These are phyloP conservation scores for Manis crassicaudata DNA, from an alignment of 2,797 vertebrate species.

Conservation along the genomic window DNA sequence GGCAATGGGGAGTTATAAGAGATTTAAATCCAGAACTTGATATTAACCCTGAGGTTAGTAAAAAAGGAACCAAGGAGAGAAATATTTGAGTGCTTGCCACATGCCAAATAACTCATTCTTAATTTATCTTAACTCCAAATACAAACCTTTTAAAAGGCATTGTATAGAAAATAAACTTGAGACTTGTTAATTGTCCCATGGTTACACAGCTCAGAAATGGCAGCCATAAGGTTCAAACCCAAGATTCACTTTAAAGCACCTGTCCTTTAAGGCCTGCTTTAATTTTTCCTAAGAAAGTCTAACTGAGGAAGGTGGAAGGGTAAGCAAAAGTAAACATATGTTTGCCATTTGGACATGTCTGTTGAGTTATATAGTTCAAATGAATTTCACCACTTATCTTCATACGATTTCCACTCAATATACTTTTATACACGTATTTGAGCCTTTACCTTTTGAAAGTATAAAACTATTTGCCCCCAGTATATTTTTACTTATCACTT, in stretches of 20 bases:
- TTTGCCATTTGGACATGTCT: not conserved
- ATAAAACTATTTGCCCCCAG: not conserved
- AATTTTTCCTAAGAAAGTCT: not conserved
- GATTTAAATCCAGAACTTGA: not conserved
- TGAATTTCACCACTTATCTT: not conserved
- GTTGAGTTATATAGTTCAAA: not conserved
- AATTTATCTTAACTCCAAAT: slow-evolving; percentile 13
- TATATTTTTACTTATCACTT: slow-evolving; percentile 9
- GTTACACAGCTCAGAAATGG: not conserved
- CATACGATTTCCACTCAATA: not conserved
- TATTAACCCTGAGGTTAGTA: not conserved
- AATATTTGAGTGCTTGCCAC: not conserved
- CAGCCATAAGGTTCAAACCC: not conserved
- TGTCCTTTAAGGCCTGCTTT: not conserved
- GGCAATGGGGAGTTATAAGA: not conserved
- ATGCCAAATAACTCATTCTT: not conserved
- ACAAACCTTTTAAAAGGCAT: not conserved
- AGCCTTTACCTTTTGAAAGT: not conserved
- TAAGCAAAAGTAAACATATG: not conserved
- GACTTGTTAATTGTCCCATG: not conserved
- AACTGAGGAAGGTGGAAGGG: not conserved
- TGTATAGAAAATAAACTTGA: slow-evolving; percentile 27
- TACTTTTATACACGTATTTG: not conserved
- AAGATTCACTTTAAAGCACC: not conserved
- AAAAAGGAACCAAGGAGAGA: not conserved